phyloP scores from a whole-genome alignment of 1,140 invertebrate species.

The Cepaea nemoralis region DNA sequence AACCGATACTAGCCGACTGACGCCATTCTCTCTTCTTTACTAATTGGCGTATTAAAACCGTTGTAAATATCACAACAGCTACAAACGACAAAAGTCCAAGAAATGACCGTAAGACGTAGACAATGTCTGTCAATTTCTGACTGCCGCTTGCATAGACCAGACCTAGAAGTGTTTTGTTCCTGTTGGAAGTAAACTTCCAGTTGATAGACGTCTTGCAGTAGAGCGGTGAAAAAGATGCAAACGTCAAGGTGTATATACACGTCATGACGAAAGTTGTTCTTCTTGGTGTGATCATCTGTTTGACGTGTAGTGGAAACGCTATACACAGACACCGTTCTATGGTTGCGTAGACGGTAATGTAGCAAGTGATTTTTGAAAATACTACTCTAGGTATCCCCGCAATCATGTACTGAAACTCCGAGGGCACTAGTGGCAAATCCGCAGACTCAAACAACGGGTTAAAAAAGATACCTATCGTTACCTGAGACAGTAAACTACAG shows the following conservation, averaged over 20 bases:
- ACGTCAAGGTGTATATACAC: background rate
- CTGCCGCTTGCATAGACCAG: background rate
- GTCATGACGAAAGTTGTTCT: background rate
- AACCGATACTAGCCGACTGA: background rate
- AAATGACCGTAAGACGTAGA: background rate
- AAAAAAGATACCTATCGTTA: background rate
- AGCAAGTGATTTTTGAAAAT: slow-evolving; percentile 8
- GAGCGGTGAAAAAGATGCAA: background rate
- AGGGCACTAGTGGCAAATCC: background rate
- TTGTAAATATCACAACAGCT: background rate
- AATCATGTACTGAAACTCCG: background rate
- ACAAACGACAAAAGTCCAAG: background rate
- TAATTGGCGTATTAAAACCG: background rate
- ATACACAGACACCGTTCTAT: background rate
- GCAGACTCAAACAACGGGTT: background rate
- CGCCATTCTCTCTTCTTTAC: background rate
- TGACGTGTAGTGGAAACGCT: background rate
- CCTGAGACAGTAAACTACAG: background rate
- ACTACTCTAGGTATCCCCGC: background rate
- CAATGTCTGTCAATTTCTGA: background rate
- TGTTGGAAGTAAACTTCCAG: slow-evolving; percentile 1
- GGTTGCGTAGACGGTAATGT: background rate
- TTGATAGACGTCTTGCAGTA: background rate
- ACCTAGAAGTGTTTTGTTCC: background rate
- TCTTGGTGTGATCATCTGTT: background rate